A percentile compares a stretch with the other conserved stretches of the same genome.
Evolutionary conservation across 2,888 invertebrate genomes (phyloP).

Genomic region (Crematogaster levior): DNA sequence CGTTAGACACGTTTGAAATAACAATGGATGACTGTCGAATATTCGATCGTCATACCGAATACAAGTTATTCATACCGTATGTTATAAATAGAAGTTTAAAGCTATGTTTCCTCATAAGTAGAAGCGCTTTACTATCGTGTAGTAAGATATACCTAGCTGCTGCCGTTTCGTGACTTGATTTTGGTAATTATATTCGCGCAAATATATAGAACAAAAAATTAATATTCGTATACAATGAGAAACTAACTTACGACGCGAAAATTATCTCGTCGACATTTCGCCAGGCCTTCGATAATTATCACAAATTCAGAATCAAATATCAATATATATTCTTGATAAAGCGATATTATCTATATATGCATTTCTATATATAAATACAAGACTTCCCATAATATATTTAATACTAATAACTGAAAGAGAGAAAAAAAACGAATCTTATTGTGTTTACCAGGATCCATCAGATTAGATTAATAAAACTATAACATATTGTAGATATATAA

Average conservation of each 20-base stretch:
- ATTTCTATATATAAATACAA: background rate
- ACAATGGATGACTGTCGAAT: background rate
- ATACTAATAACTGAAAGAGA: background rate
- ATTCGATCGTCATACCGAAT: background rate
- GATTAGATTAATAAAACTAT: background rate
- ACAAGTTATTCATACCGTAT: background rate
- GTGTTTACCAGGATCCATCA: background rate
- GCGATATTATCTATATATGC: background rate
- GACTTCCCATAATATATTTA: background rate
- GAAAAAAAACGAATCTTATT: background rate
- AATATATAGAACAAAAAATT: background rate
- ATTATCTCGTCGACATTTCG: background rate
- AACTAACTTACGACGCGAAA: background rate
- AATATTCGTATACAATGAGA: constrained; percentile 5
- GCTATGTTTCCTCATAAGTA: background rate
- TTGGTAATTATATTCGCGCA: background rate
- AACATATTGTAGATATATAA: background rate
- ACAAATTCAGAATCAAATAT: constrained; percentile 21
- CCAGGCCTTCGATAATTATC: background rate
- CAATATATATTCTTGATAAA: background rate
- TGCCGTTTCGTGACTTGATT: background rate
- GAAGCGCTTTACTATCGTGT: background rate
- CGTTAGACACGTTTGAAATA: background rate
- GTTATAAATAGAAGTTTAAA: background rate
- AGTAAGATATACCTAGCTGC: background rate